Evolutionary conservation across 2,113 vertebrate species (phyloP), one percentile per base, ranked within the genome.

Genomic region (Eurypyga helias): DNA sequence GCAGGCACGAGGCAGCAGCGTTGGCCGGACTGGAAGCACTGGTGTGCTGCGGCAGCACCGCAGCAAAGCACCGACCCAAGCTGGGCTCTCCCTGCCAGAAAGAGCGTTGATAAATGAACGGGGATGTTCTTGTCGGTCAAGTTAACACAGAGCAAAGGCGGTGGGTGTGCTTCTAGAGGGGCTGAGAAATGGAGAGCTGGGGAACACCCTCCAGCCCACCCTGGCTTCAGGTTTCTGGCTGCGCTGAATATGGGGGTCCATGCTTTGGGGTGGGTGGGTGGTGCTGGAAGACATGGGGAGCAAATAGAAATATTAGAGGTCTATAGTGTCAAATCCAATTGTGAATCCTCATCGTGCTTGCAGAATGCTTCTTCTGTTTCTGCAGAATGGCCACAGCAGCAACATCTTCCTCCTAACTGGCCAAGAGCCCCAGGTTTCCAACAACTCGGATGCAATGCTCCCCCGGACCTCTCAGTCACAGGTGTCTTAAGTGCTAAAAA

Each of bases 1-100:
- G 70, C 31, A 3, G 83, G 60, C 1, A 8, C 3, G 1, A 0
- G 7, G 58, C 0, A 29, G 73, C 58, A 77, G 54, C 5, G 0
- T n/a, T 3, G 4, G 15, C 8, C 1, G 1, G 38, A 54, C 60
- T 60, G 2, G 25, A 20, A 49, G 81, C 19, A 8, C 31, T 3
- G 41, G 15, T 8, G 31, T 9, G 46, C 11, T 45, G 67, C 2
- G 19, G 43, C 72, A 54, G 31, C 41, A 28, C 25, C 9, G 2
- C 38, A 12, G 34, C 33, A 1, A 24, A 55, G 69, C 51, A 9
- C 36, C 1, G 2, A 38, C 28, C 31, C 38, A 4, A 0, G 2
- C 24, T 6, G 52, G 58, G 71, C 13, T 24, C 5, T 80, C 28
- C 76, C 0, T 0, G 25, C 3, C 0, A 2, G 57, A 19, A 46